Evolutionary conservation across 2,797 vertebrate species (phyloP), one percentile per base, ranked within the genome.

Genomic region (Schizopygopsis malacanthus): DNA sequence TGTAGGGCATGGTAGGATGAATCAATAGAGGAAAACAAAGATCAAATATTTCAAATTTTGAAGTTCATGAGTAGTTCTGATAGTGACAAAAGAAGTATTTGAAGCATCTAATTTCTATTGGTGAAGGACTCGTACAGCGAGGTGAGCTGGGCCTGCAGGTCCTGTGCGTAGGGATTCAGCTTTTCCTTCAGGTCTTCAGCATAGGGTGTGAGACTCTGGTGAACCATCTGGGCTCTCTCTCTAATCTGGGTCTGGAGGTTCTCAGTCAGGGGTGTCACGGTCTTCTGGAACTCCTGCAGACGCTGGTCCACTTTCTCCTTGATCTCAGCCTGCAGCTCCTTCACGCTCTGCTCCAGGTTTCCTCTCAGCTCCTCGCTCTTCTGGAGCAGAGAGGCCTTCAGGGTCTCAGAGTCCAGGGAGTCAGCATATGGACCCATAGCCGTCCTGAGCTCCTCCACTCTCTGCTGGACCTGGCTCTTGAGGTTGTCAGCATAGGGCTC

Each of bases 161-260:
- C 93, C 82, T 94, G 92, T 13, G 95, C 91, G 0, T 94, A 94
- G 54, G 93, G 94, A 85, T 94, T 91, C 39, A 96, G 90, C 83
- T 93, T 95, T 50, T 92, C 93, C 73, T 59, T 94, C 87, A 96
- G 88, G 75, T 96, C 95, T 81, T 96, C 95, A 37, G 95, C 93
- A 0, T 96, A 96, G 67, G 95, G 95, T n/a, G 92, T 90, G 56
- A 96, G 91, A 88, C 94, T 92, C 84, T 95, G 93, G 78, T 94
- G 95, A 61, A 96, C 91, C 83, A 89, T 75, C 85, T 89, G 88
- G 52, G 93, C 92, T 90, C 92, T 92, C 65, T 94, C 92, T 37
- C 61, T 90, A 73, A 95, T 87, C 89, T 94, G 92, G 13, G 85
- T 63, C 83, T 95, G 94, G 81, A 96, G 89, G 72, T 92, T 93